A percentile compares a stretch with the other conserved stretches of the same genome.
phyloP scores from a whole-genome alignment of 2,113 vertebrate species.

The Pterocles orientalis region DNA sequence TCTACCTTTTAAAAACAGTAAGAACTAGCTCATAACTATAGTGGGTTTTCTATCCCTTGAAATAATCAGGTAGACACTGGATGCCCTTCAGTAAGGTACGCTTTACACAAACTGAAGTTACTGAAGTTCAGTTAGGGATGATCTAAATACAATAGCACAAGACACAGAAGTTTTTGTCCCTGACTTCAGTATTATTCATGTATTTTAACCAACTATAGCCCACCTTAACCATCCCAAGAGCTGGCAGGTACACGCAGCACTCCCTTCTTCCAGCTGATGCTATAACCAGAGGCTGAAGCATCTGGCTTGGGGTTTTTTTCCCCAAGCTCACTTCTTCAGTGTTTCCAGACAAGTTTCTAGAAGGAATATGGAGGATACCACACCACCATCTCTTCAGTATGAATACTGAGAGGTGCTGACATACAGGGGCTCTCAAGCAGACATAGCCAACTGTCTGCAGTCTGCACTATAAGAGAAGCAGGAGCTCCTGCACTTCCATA shows the following conservation, averaged over 20 bases:
- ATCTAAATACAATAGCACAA: not conserved
- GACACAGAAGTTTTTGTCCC: not conserved
- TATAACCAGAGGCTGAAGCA: not conserved
- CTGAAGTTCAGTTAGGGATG: not conserved
- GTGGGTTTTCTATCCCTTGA: not conserved
- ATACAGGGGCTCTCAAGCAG: rapidly evolving
- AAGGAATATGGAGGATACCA: not conserved
- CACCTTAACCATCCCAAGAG: not conserved
- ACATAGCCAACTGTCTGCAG: not conserved
- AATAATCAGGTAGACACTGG: not conserved
- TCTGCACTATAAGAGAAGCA: not conserved
- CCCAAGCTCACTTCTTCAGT: not conserved
- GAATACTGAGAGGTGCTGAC: not conserved
- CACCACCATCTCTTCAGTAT: rapidly evolving
- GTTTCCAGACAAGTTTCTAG: not conserved
- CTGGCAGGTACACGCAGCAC: not conserved
- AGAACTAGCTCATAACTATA: not conserved
- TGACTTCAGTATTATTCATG: not conserved
- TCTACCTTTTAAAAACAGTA: not conserved
- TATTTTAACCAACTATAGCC: not conserved
- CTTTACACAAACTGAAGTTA: not conserved
- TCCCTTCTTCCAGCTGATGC: not conserved
- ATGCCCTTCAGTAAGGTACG: not conserved
- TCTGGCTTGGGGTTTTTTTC: not conserved
- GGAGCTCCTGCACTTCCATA: not conserved